Conservation (phyloP, 2,888 invertebrate species). For the Aleiodes alternator region DNA sequence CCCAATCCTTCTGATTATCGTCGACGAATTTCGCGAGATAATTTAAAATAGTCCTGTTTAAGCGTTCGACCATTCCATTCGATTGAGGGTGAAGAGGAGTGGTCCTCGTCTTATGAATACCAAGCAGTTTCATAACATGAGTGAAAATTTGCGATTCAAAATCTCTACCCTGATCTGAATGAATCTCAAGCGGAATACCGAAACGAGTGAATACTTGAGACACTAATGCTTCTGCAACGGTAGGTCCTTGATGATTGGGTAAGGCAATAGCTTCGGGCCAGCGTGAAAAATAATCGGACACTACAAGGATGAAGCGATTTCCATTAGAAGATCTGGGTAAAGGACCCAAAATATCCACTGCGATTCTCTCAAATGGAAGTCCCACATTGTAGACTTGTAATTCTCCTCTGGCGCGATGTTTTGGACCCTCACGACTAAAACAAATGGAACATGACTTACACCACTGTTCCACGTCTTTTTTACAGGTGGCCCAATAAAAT, state of each 20-base stretch:
- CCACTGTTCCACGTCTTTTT: conserved; percentile 11
- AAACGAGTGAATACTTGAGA: not conserved
- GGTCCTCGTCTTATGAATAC: conserved; percentile 56
- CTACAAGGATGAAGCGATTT: conserved; percentile 7
- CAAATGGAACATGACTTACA: not conserved
- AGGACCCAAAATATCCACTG: conserved; percentile 1
- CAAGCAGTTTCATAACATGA: conserved; percentile 56
- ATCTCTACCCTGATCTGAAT: conserved; percentile 51
- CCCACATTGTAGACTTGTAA: not conserved
- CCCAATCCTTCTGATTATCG: no score
- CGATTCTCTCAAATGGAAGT: not conserved
- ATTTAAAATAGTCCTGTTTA: conserved; percentile 50
- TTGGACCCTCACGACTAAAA: conserved; percentile 1
- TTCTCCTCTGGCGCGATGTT: not conserved
- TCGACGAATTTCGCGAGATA: no score
- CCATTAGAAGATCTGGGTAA: conserved; percentile 1
- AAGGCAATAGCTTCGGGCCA: conserved; percentile 17
- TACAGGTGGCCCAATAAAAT: conserved; percentile 8
- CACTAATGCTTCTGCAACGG: conserved; percentile 1
- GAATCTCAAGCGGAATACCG: conserved; percentile 53
- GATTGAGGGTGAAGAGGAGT: conserved; percentile 42
- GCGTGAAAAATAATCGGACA: not conserved
- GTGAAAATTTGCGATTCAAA: conserved; percentile 58
- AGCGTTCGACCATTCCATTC: conserved; percentile 55
- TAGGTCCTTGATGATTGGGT: conserved; percentile 6